These are phyloP conservation scores for Glossosoma conforme DNA, from an alignment of 1,140 invertebrate genomes.

Conservation along the genomic window DNA sequence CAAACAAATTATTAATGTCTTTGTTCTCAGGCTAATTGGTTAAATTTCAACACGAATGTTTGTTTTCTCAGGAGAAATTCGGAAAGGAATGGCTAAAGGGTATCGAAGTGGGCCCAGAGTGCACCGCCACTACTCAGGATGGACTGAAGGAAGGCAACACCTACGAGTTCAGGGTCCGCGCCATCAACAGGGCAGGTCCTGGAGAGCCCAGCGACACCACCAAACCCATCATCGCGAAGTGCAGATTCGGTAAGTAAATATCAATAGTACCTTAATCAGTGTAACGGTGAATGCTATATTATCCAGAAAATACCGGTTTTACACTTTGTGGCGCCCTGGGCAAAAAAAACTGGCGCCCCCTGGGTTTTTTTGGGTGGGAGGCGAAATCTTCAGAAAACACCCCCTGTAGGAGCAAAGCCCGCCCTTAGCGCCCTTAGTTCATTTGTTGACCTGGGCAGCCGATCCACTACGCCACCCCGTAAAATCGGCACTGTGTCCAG, in stretches of 20 bases:
- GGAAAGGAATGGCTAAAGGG: constrained; percentile 82
- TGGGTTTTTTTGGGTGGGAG: too few species aligned
- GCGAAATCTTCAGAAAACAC: too few species aligned
- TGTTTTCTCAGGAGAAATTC: constrained; percentile 67
- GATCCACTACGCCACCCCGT: too few species aligned
- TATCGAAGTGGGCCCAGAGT: constrained; percentile 74
- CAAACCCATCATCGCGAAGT: constrained; percentile 93
- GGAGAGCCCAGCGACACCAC: constrained; percentile 92
- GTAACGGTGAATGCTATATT: constrained; percentile 8
- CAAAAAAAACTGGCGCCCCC: too few species aligned
- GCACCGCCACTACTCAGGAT: constrained; percentile 71
- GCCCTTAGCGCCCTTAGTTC: too few species aligned
- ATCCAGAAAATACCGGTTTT: constrained; percentile 5
- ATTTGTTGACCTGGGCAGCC: too few species aligned
- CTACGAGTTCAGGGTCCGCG: constrained; percentile 94
- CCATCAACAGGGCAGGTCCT: constrained; percentile 93
- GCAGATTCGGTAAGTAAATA: constrained; percentile 62
- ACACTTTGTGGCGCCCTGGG: too few species aligned
- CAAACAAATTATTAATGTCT: constrained; percentile 1
- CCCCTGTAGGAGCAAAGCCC: too few species aligned
- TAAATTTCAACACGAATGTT: too few species aligned
- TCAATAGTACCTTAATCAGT: too few species aligned
- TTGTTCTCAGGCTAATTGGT: too few species aligned
- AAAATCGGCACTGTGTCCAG: too few species aligned
- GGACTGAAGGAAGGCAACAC: constrained; percentile 91